phyloP scores from a whole-genome alignment of 2,797 vertebrate species.

The Mormyrops boulengeri region DNA sequence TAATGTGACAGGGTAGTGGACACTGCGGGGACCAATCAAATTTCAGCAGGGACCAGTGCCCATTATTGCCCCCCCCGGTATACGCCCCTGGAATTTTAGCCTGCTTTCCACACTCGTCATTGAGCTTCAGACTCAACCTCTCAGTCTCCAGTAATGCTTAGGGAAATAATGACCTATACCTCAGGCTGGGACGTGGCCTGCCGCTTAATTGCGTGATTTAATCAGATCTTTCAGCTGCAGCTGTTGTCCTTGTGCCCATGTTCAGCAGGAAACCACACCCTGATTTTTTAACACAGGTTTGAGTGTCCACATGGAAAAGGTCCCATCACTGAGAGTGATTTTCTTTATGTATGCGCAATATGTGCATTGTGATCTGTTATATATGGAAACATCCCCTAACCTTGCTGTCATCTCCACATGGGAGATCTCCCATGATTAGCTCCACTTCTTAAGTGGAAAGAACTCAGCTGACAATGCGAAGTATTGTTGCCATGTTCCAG shows the following conservation, averaged over 20 bases:
- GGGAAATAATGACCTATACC: not conserved
- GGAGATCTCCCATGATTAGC: not conserved
- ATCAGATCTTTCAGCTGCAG: not conserved
- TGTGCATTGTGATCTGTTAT: not conserved
- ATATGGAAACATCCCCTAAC: not conserved
- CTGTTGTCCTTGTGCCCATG: not conserved
- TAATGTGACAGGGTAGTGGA: not conserved
- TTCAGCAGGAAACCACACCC: not conserved
- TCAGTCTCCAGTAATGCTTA: not conserved
- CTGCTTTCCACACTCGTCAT: not conserved
- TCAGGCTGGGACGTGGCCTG: not conserved
- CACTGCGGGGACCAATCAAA: not conserved
- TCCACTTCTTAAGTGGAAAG: too few relatives aligned
- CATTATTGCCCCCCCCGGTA: not conserved
- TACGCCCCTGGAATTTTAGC: not conserved
- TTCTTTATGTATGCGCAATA: not conserved
- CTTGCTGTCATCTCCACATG: too few relatives aligned
- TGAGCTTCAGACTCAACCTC: not conserved
- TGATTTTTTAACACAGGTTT: not conserved
- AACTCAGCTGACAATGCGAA: too few relatives aligned
- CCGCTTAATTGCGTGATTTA: not conserved
- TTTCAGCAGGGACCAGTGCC: not conserved
- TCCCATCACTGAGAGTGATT: not conserved
- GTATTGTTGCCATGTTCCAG: too few relatives aligned
- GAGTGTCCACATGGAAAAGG: not conserved